Evolutionary conservation across 1,140 invertebrate species (phyloP).

Genomic region (Calephelis virginiensis): DNA sequence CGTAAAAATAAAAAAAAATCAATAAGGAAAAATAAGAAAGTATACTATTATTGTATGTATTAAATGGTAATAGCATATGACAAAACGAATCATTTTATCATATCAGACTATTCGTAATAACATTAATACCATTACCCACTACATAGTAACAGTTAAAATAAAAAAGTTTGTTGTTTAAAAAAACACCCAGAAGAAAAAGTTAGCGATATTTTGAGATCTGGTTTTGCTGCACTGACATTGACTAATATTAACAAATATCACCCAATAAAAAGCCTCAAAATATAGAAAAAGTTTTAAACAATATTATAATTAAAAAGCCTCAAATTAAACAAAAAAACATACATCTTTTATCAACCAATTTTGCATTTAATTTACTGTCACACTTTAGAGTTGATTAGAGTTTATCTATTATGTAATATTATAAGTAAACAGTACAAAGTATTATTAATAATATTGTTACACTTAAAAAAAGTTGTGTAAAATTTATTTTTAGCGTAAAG

Average conservation of each 20-base stretch:
- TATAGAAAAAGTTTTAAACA: not conserved
- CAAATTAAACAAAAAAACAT: not conserved
- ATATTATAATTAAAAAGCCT: not conserved
- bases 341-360: not conserved
- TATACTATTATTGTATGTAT: conserved; percentile 1
- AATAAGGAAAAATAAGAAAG: not conserved
- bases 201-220: conserved; percentile 5
- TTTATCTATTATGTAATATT: too few relatives aligned
- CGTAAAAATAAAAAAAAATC: too few relatives aligned
- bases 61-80: conserved; percentile 4
- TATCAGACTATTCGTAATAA: not conserved
- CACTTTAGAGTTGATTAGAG: too few relatives aligned
- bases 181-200: not conserved
- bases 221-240: conserved; percentile 4
- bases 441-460: too few relatives aligned
- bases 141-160: not conserved
- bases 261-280: conserved; percentile 20
- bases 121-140: conserved; percentile 9
- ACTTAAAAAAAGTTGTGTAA: too few relatives aligned
- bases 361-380: too few relatives aligned
- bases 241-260: conserved; percentile 10
- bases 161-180: not conserved
- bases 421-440: too few relatives aligned
- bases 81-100: not conserved
- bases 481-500: too few relatives aligned